Conservation (phyloP, 2,113 vertebrate species). For the Thomomys bottae region DNA sequence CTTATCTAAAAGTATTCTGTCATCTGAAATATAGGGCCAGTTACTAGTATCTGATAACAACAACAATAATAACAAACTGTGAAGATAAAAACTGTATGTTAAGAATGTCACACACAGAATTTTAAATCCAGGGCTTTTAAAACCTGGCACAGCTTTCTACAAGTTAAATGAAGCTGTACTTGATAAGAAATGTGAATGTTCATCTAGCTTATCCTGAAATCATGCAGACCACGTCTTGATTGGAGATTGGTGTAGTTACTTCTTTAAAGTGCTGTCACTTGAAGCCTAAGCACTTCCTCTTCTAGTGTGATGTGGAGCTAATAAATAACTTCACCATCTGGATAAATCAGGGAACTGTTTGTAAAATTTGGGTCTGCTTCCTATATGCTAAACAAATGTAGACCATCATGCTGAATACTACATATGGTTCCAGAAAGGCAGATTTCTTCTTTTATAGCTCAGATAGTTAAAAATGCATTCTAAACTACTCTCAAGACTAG, state of each 20-base stretch:
- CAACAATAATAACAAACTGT: not conserved
- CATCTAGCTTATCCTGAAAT: conserved; percentile 12
- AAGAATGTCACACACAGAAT: not conserved
- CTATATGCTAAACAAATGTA: conserved; percentile 3
- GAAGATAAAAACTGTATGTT: not conserved
- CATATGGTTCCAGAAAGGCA: not conserved
- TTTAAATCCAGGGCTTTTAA: not conserved
- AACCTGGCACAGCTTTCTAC: not conserved
- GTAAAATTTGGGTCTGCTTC: not conserved
- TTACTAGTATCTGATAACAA: not conserved
- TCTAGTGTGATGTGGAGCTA: not conserved
- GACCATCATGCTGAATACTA: not conserved
- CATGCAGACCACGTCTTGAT: not conserved
- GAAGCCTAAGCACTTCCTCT: not conserved
- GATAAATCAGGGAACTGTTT: not conserved
- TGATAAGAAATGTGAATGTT: not conserved
- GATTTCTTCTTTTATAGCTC: not conserved
- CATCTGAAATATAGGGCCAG: not conserved
- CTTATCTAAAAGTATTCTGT: too few species aligned
- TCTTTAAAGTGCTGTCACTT: not conserved
- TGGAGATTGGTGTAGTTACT: not conserved
- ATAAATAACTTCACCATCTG: not conserved
- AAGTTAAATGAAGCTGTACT: not conserved
- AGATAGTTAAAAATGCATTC: not conserved
- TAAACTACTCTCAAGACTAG: not conserved